These are phyloP conservation scores for Sander vitreus DNA, from an alignment of 2,113 vertebrate genomes.

Conservation along the genomic window DNA sequence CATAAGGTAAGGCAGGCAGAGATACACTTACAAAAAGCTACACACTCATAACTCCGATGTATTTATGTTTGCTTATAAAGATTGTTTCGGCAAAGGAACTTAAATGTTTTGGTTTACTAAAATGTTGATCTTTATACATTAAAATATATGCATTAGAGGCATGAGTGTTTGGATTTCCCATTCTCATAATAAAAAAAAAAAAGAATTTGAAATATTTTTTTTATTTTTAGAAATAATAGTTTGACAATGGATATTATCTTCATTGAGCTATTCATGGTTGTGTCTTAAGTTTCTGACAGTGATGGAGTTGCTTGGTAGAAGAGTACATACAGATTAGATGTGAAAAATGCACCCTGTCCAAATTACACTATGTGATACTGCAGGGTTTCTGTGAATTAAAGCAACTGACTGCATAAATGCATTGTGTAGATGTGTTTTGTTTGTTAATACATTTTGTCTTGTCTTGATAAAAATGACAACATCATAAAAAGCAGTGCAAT, in stretches of 20 bases:
- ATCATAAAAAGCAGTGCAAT: not conserved
- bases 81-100: not conserved
- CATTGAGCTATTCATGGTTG: not conserved
- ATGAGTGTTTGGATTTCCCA: not conserved
- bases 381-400: not conserved
- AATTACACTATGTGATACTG: not conserved
- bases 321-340: not conserved
- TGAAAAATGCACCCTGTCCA: not conserved
- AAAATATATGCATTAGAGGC: not conserved
- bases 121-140: not conserved
- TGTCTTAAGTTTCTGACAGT: conserved; percentile 3
- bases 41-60: not conserved
- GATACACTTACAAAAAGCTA: not conserved
- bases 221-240: not conserved
- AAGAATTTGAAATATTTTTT: not conserved
- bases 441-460: conserved; percentile 13
- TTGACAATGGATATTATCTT: not conserved
- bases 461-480: not conserved
- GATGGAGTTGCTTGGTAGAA: not conserved
- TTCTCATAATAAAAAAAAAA: not conserved
- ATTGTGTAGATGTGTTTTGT: conserved; percentile 21
- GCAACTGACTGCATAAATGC: not conserved
- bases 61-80: not conserved
- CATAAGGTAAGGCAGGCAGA: not conserved
- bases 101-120: not conserved